Base-by-base conservation (phyloP, 2,797 vertebrate genomes). In the Odontamblyopus lacepedii region DNA sequence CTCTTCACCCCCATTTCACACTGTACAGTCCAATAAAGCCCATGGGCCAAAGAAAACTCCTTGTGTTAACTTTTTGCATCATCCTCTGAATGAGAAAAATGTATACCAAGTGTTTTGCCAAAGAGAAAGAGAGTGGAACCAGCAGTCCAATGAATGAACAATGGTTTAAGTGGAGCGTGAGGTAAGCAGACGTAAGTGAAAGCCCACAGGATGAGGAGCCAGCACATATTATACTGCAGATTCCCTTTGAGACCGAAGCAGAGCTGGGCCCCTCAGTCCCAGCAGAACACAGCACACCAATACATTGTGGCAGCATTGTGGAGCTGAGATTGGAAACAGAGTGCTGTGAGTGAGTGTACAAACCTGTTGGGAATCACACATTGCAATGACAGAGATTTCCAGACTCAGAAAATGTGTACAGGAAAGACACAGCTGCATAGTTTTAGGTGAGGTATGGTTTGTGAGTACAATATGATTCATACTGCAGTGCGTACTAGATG, bases 261-360 rank as follows among this genome's bases (percentile, higher is more conserved):
- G 77, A 44, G 19, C 66, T 70, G 79, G 78, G 78, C 77, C 6
- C 27, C 62, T 67, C 71, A 67, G 44, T 85, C 87, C 85, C 84
- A 44, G 55, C 84, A 83, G 88, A 84, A 74, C 44, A 59, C 48
- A 70, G 7, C 16, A 66, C 75, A 66, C 85, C 77, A 72, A 78
- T 83, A 88, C 86, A 70, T 79, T 88, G 82, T 85, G 78, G 87
- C 81, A 85, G 80, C 76, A 77, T 72, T 80, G 72, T 78, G n/a
- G 57, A 68, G 81, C 64, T 64, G 50, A 67, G 79, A 78, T 65
- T 81, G 56, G 72, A 38, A 55, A 32, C 19, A 56, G n/a, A 75
- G 63, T 27, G 67, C 65, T 64, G 74, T 56, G 29, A 9, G 57
- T 38, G 32, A 13, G 63, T 29, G 44, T 72, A 55, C 55, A 26